Conservation (phyloP, 1,140 invertebrate species). For the Elymnias hypermnestra region DNA sequence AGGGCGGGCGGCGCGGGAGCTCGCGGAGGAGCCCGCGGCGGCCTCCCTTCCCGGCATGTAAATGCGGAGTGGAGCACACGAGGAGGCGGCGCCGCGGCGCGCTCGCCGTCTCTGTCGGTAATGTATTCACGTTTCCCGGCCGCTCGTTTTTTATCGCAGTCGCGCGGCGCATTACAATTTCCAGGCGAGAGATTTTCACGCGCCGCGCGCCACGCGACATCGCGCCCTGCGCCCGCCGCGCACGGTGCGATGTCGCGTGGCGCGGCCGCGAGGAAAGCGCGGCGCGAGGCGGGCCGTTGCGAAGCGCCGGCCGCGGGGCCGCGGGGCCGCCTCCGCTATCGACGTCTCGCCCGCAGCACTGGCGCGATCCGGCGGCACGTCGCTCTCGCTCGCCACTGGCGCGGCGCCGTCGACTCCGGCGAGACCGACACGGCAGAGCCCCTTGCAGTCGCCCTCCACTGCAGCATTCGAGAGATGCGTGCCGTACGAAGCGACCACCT, state of each 20-base stretch:
- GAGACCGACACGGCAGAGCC: too few species aligned
- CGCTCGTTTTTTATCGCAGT: constrained; percentile 72
- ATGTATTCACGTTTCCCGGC: constrained; percentile 68
- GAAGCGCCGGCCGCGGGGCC: constrained; percentile 29
- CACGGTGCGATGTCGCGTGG: not conserved
- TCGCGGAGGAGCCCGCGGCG: too few species aligned
- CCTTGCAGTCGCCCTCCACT: too few species aligned
- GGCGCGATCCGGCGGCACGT: too few species aligned
- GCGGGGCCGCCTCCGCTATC: constrained; percentile 25
- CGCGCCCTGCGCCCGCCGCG: constrained; percentile 8
- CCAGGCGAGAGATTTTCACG: constrained; percentile 69
- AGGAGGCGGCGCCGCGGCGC: constrained; percentile 20
- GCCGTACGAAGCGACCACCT: too few species aligned
- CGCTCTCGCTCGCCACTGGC: too few species aligned
- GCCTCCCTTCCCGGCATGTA: too few species aligned
- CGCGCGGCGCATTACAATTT: constrained; percentile 68
- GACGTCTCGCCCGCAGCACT: constrained; percentile 28
- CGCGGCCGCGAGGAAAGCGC: constrained; percentile 12
- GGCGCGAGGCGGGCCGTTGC: constrained; percentile 27
- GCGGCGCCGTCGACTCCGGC: too few species aligned
- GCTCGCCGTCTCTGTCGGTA: constrained; percentile 55
- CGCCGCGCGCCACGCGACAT: constrained; percentile 34
- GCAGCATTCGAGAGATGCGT: too few species aligned
- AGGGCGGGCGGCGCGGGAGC: too few species aligned
- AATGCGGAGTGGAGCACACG: constrained; percentile 55